phyloP scores from a whole-genome alignment of 2,113 vertebrate genomes.

The Channa argus region DNA sequence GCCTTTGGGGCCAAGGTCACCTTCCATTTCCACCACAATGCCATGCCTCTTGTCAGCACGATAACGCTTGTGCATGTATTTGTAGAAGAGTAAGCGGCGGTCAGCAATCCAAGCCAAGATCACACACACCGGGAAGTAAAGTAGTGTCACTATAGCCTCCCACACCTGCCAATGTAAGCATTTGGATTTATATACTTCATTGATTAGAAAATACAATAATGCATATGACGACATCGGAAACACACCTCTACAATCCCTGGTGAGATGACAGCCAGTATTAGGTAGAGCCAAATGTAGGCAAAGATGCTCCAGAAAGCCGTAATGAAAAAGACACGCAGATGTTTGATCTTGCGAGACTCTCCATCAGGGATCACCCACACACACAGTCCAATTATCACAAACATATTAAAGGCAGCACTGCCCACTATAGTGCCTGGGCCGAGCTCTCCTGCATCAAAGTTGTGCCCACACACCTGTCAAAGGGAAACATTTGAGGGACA shows the following conservation, averaged over 20 bases:
- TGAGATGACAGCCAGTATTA: constrained; percentile 94
- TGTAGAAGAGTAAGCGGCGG: constrained; percentile 93
- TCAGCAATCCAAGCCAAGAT: constrained; percentile 95
- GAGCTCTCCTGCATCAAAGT: constrained; percentile 91
- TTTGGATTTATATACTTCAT: background rate
- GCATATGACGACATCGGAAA: background rate
- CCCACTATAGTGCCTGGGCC: constrained; percentile 95
- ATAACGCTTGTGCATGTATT: constrained; percentile 93
- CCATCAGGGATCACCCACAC: constrained; percentile 90
- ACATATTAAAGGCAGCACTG: constrained; percentile 97
- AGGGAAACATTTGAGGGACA: background rate
- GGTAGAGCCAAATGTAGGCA: constrained; percentile 96
- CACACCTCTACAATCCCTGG: constrained; percentile 90
- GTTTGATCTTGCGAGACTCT: constrained; percentile 92
- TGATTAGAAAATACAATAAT: background rate
- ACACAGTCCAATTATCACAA: constrained; percentile 94
- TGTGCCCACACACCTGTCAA: constrained; percentile 89
- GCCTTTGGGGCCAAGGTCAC: constrained; percentile 86
- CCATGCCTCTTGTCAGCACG: constrained; percentile 91
- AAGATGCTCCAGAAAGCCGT: constrained; percentile 97
- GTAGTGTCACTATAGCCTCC: constrained; percentile 91
- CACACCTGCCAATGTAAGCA: constrained; percentile 82
- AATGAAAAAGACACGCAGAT: constrained; percentile 94
- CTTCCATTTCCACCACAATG: constrained; percentile 94
- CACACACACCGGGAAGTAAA: constrained; percentile 95